Evolutionary conservation across 2,797 vertebrate species (phyloP).

Genomic region (Prionace glauca): DNA sequence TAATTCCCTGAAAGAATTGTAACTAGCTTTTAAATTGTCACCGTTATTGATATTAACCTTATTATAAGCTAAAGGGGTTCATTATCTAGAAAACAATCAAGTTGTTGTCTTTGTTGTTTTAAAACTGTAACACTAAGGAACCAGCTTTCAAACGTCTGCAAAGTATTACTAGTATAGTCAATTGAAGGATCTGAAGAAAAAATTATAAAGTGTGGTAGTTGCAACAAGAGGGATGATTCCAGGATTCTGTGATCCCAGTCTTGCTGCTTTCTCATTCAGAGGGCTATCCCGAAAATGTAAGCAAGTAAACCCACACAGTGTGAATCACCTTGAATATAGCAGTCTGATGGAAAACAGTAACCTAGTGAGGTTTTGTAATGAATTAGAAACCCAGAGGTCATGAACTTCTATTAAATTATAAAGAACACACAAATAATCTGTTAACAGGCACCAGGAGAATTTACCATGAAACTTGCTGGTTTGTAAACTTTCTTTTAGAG

Average conservation of each 20-base stretch:
- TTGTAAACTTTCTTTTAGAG: not conserved
- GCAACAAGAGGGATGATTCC: not conserved
- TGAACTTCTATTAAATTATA: not conserved
- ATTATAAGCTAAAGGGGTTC: not conserved
- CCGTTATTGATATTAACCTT: not conserved
- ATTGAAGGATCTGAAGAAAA: not conserved
- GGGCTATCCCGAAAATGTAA: not conserved
- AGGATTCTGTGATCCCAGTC: no score
- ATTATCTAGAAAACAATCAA: not conserved
- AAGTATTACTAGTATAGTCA: not conserved
- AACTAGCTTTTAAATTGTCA: slow-evolving; percentile 15
- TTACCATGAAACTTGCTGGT: not conserved
- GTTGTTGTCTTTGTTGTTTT: not conserved
- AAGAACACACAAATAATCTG: not conserved
- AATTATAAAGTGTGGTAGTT: not conserved
- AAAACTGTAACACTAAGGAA: not conserved
- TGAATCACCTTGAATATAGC: not conserved
- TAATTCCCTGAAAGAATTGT: slow-evolving; percentile 9
- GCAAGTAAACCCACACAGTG: not conserved
- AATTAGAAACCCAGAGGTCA: not conserved
- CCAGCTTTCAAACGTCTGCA: not conserved
- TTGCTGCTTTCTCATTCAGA: no score
- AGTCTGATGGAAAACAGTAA: not conserved
- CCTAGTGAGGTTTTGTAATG: not conserved
- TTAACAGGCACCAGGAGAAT: not conserved